These are phyloP conservation scores for Mythimna albipuncta DNA, from an alignment of 2,888 invertebrate genomes.

Conservation along the genomic window DNA sequence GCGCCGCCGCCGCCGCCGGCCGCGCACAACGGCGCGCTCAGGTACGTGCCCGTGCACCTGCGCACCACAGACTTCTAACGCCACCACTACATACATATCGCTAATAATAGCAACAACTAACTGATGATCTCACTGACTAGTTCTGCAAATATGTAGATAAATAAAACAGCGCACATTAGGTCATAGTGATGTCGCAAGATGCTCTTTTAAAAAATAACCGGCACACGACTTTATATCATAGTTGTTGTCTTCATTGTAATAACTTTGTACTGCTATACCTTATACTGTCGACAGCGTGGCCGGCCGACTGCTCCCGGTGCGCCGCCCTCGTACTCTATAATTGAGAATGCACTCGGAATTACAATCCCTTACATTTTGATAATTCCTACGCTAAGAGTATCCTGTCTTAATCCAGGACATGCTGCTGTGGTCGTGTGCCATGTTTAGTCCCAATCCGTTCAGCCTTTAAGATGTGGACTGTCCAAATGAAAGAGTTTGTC, in stretches of 20 bases:
- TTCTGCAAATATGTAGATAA: background rate
- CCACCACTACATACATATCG: no score
- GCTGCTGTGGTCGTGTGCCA: no score
- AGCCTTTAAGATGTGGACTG: background rate
- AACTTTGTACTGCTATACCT: background rate
- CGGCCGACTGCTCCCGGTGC: no score
- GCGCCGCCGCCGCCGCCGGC: constrained; percentile 32
- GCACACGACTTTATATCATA: background rate
- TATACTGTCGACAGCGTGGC: background rate
- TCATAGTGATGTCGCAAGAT: background rate
- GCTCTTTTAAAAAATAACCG: background rate
- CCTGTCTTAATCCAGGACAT: no score
- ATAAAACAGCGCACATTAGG: background rate
- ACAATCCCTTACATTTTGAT: background rate
- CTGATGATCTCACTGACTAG: background rate
- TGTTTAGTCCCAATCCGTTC: background rate
- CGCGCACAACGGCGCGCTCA: constrained; percentile 68
- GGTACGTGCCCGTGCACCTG: constrained; percentile 66
- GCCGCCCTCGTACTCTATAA: no score
- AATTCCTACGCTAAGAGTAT: background rate
- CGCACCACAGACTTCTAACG: constrained; percentile 34
- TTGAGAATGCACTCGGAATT: background rate
- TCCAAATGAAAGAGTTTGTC: background rate
- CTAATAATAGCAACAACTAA: background rate
- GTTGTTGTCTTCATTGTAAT: background rate